Percentiles rank a stretch among this genome's conserved stretches.
These are phyloP conservation scores for Pygoscelis adeliae DNA, from an alignment of 2,113 vertebrate species.

Conservation along the genomic window DNA sequence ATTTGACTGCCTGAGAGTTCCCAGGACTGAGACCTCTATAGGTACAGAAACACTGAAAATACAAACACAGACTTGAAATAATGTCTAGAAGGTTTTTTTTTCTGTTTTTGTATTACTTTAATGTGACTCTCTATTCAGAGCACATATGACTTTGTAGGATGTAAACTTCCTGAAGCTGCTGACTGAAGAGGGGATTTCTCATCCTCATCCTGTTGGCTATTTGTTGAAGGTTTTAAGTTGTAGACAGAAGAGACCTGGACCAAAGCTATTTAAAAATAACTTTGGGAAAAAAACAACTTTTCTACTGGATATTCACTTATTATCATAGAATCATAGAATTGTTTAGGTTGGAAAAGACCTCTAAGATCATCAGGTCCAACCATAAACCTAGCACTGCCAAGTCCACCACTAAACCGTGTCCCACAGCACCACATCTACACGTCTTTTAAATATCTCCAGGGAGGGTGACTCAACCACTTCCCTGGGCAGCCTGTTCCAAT, in stretches of 20 bases:
- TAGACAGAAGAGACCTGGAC: background rate
- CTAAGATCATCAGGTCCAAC: too few relatives aligned
- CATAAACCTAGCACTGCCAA: too few relatives aligned
- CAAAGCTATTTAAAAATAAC: background rate
- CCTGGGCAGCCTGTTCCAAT: too few relatives aligned
- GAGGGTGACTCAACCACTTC: too few relatives aligned
- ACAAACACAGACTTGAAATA: background rate
- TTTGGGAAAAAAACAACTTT: background rate
- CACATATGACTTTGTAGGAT: background rate
- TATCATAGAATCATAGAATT: too few relatives aligned
- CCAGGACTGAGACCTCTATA: background rate
- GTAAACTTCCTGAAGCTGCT: background rate
- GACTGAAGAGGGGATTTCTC: background rate
- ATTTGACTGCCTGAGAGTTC: background rate
- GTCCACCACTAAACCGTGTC: too few relatives aligned
- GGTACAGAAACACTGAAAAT: background rate
- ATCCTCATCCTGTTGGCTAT: background rate
- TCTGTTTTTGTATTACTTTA: background rate
- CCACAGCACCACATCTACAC: too few relatives aligned
- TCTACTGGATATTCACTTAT: background rate
- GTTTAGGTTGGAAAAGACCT: too few relatives aligned
- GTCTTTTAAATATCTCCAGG: too few relatives aligned
- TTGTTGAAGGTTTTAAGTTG: background rate
- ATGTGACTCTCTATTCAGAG: background rate
- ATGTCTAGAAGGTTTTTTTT: background rate